Evolutionary conservation across 2,888 invertebrate genomes (phyloP), one percentile per base, ranked within the genome.

Genomic region (Matsumyia berberina): DNA sequence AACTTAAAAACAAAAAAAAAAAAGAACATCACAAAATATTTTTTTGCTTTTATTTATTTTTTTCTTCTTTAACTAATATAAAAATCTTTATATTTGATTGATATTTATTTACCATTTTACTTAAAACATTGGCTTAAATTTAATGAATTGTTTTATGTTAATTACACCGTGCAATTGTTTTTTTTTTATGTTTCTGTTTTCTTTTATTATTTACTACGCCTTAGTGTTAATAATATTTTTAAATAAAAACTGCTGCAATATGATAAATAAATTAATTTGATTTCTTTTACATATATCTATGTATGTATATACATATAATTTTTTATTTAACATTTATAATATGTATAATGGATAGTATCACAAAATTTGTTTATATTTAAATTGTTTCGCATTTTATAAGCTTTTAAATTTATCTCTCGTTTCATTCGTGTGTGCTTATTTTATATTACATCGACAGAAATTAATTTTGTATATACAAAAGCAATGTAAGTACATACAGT

Each of bases 271-370:
- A 80, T 85, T 70, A 76, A 66, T 85, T 85, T 74, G 64, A 76
- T 85, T 78, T 78, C 19, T 57, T 69, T 83, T 62, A 67, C 66
- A 64, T 66, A 19, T 64, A 53, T 62, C 15, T 76, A 58, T 53
- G 33, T 70, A 72, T 82, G 64, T 76, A 39, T 64, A 67, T 66
- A 55, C 17, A 51, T 57, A 42, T 55, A 55, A 39, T 55, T 70
- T 66, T 76, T 51, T 57, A 74, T 85, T 74, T 76, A 80, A 80
- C 80, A 85, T 80, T 80, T 80, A 80, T 70, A 80, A 86, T 80
- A 85, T 86, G 80, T 86, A 85, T 86, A 86, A 86, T 86, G 80
- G 80, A 86, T 86, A 86, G 86, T 86, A 86, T 86, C 86, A 86
- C 86, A 86, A 86, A 86, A 86, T 86, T 80, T 85, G 73, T 85